Base-by-base conservation (phyloP, 2,888 invertebrate species). In the Nipponacmea schrenckii region DNA sequence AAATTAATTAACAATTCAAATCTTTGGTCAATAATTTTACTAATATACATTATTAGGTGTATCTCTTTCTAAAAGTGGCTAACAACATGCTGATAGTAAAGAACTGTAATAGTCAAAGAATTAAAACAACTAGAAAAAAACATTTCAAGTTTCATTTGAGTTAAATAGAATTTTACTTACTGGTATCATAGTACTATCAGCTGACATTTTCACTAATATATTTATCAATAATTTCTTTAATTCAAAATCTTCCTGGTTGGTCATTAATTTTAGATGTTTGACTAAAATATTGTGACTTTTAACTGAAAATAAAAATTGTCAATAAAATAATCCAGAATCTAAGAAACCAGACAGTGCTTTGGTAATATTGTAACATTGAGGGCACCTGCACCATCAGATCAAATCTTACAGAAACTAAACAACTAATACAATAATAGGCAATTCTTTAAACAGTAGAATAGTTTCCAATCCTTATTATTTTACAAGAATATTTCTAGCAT, bases 191-290 rank as follows among this genome's bases (percentile, higher is more conserved):
- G 84, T 78, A 0, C 82, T 74, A 71, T 89, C 85, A 70, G 79
- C 81, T 73, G 86, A 83, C 10, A 89, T 78, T 17, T 86, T 79
- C 8, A 88, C 84, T 45, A 88, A 78, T 45, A 88, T 82, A 75
- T 86, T 87, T 68, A 89, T 83, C 27, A 89, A 81, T 44, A 89
- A 79, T 74, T 89, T 89, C 83, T 88, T 88, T 75, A 89, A 77
- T 74, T 89, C 89, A 83, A 89, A 89, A 77, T 89, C 89, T 79
- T 89, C 89, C 74, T 86, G 86, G 73, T 83, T 87, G 64, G 81
- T 80, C 74, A 79, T 75, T 68, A 89, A 74, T 73, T 88, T 88
- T 62, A 89, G 70, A 74, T 88, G 87, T 69, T 85, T 86, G 44
- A 88, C 87, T 39, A 89, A 75, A 1, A 82, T 84, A 81, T 86